phyloP scores from a whole-genome alignment of 2,888 invertebrate genomes.

The Philereme transversata region DNA sequence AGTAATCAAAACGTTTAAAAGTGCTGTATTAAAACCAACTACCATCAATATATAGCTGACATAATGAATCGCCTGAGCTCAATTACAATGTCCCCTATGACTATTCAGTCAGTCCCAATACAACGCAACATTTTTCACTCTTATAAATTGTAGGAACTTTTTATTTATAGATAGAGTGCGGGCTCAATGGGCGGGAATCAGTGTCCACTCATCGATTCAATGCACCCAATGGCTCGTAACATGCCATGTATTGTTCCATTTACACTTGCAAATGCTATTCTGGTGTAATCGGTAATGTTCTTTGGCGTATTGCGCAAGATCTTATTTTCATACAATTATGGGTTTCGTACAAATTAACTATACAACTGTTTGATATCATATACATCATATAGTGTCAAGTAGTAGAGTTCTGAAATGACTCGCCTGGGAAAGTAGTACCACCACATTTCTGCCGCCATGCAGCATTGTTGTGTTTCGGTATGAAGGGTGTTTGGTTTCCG shows the following conservation, averaged over 20 bases:
- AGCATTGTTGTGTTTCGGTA: too few relatives aligned
- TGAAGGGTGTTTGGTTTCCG: too few relatives aligned
- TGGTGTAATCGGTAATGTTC: conserved; percentile 15
- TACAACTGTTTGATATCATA: too few relatives aligned
- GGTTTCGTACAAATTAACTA: background rate
- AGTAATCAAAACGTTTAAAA: background rate
- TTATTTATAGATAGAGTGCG: conserved; percentile 42
- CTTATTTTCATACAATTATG: background rate
- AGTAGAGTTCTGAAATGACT: too few relatives aligned
- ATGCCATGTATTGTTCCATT: conserved; percentile 64
- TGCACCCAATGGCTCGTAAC: conserved; percentile 64
- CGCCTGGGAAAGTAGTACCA: too few relatives aligned
- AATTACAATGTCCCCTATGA: conserved; percentile 8
- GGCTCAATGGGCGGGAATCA: conserved; percentile 62
- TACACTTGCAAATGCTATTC: conserved; percentile 54
- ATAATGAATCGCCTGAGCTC: conserved; percentile 7
- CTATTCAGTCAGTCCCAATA: conserved; percentile 14
- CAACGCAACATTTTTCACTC: conserved; percentile 19
- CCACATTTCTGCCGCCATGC: too few relatives aligned
- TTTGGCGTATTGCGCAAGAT: conserved; percentile 2
- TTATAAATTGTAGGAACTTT: conserved; percentile 28
- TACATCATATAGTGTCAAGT: too few relatives aligned
- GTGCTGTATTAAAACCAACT: background rate
- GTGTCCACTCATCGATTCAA: conserved; percentile 62
- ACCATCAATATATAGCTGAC: conserved; percentile 8